phyloP scores from a whole-genome alignment of 2,888 invertebrate genomes.

The Hirtodrosophila confusa region DNA sequence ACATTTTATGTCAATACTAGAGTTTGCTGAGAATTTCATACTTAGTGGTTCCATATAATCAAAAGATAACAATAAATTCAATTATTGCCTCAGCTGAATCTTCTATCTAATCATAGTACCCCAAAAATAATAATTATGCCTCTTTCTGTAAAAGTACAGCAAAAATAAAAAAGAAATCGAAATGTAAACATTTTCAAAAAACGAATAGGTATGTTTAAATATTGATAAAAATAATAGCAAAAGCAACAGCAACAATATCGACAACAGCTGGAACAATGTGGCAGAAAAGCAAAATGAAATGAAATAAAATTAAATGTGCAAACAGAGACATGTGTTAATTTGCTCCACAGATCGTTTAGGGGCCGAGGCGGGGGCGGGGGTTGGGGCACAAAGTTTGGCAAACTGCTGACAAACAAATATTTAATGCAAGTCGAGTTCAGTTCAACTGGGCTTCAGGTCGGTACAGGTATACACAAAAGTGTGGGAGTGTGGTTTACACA shows the following conservation, averaged over 20 bases:
- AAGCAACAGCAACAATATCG: conserved; percentile 8
- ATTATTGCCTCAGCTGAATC: no score
- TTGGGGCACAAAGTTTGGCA: conserved; percentile 38
- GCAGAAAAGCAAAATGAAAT: conserved; percentile 31
- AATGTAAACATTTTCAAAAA: conserved; percentile 27
- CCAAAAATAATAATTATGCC: background rate
- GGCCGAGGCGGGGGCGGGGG: no score
- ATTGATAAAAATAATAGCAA: conserved; percentile 62
- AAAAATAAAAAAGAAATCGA: background rate
- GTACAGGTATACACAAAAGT: background rate
- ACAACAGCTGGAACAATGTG: conserved; percentile 51
- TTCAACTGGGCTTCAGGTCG: conserved; percentile 4
- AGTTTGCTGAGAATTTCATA: no score
- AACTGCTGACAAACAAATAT: conserved; percentile 73
- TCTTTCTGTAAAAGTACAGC: background rate
- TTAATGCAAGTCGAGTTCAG: conserved; percentile 61
- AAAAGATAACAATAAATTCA: no score
- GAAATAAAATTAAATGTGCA: conserved; percentile 23
- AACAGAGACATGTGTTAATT: conserved; percentile 72
- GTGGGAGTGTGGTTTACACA: conserved; percentile 22
- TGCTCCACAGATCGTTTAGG: conserved; percentile 1
- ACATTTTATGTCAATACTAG: no score
- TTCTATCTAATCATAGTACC: no score
- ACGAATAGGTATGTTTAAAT: conserved; percentile 60
- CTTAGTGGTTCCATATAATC: no score